Conservation (phyloP, 23 tunicate genomes). For the Halocynthia aurantium region DNA sequence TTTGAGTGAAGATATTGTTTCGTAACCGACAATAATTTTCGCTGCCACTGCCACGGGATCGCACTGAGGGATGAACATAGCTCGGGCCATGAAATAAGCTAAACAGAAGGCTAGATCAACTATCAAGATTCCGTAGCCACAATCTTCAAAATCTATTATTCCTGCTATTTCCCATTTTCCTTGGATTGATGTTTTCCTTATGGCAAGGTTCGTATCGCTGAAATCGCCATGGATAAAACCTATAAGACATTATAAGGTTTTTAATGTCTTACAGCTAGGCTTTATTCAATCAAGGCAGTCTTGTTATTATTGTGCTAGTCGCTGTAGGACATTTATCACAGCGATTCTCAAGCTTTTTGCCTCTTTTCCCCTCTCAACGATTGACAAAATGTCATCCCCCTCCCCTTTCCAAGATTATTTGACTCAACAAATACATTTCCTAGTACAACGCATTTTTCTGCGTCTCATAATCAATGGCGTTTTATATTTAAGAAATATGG, state of each 20-base stretch:
- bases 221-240: slow-evolving; percentile 46
- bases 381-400: no score
- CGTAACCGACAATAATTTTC: slow-evolving; percentile 17
- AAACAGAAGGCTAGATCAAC: slow-evolving; percentile 31
- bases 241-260: background rate
- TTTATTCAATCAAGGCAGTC: no score
- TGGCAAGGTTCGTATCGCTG: slow-evolving; percentile 40
- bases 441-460: no score
- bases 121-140: slow-evolving; percentile 22
- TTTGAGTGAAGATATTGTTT: slow-evolving; percentile 7
- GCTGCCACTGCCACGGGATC: slow-evolving; percentile 11
- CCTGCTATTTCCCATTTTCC: slow-evolving; percentile 7
- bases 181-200: background rate
- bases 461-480: no score
- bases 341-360: no score
- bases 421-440: no score
- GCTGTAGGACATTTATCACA: no score
- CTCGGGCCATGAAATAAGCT: slow-evolving; percentile 46
- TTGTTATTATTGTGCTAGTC: no score
- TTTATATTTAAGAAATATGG: no score
- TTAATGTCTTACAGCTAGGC: no score
- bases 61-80: background rate
- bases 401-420: no score
- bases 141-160: slow-evolving; percentile 45
- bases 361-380: no score